Percentiles rank a stretch among this genome's conserved stretches.
Conservation (phyloP, 2,888 invertebrate genomes). For the Pteria penguin region DNA sequence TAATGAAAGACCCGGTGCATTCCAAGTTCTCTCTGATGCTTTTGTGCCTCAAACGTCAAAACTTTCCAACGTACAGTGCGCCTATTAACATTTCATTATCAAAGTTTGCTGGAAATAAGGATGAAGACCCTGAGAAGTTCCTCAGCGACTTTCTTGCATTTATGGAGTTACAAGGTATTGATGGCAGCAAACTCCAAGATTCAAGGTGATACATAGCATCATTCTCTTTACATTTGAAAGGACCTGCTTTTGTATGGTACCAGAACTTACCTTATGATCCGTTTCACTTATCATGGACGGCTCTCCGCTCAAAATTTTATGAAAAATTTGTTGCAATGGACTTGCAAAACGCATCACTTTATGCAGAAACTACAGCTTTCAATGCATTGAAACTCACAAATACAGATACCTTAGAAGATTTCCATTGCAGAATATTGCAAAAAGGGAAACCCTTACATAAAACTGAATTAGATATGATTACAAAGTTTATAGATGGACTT, state of each 20-base stretch:
- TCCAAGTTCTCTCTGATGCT: too few species aligned
- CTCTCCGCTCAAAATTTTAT: not conserved
- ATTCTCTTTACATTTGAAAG: not conserved
- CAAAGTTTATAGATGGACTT: slow-evolving; percentile 25
- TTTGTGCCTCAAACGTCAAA: too few species aligned
- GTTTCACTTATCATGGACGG: not conserved
- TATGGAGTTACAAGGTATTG: not conserved
- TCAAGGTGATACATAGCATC: too few species aligned
- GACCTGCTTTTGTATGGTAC: slow-evolving; percentile 15
- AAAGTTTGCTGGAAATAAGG: not conserved
- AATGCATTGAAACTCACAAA: not conserved
- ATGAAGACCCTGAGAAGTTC: not conserved
- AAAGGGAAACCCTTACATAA: not conserved
- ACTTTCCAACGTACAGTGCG: too few species aligned
- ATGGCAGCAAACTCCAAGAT: not conserved
- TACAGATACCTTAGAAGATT: slow-evolving; percentile 14
- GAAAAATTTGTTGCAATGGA: not conserved
- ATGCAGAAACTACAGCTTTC: not conserved
- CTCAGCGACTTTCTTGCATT: not conserved
- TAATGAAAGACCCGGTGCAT: too few species aligned
- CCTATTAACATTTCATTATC: too few species aligned
- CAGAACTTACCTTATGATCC: not conserved
- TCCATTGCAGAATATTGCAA: slow-evolving; percentile 1
- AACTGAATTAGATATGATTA: slow-evolving; percentile 10
- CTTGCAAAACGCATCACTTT: not conserved